Base-by-base conservation (phyloP, 2,888 invertebrate species). In the Rapana venosa region DNA sequence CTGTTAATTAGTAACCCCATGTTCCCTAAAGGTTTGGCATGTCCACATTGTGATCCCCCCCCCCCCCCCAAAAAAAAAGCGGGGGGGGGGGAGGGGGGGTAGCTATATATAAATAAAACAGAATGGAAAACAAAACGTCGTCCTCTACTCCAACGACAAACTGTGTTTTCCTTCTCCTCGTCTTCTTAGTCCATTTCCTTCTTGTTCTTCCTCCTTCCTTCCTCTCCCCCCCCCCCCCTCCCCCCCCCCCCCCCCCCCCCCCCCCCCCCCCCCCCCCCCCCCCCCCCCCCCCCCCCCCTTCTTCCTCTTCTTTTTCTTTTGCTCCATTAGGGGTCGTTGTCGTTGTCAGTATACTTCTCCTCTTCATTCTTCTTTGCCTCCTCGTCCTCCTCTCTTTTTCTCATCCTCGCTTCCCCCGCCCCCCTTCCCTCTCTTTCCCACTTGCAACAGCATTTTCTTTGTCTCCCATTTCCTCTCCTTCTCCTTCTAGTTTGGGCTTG, bases 341-440 rank as follows among this genome's bases (percentile, higher is more conserved):
- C 2, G 47, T 47, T 47, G 47, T 47, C 47, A 47, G 47, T 47
- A 26, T 74, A 26, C 30, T 13, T n/a, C 22, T 74, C 74, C 11
- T 13, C 26, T 30, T 74, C 74, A 22, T 30, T 30, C 22, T 58
- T 61, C 36, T 32, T 30, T n/a, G 58, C 86, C 36, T 32, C 32
- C 32, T 86, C 86, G 1, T 58, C 32, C 61, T 86, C 86, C 61
- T 61, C 61, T 86, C 86, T 86, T 30, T 30, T 32, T 56, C 86
- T 58, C 32, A 26, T 83, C n/a, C 58, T 13, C 17, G 26, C 20
- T 4, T 32, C 47, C 15, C 47, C n/a, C n/a, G n/a, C n/a, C n/a
- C n/a, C n/a, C n/a, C n/a, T n/a, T n/a, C n/a, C n/a, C 32, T 61
- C 26, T 86, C 56, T 56, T 58, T 61, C 32, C 32, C 86, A 6